Evolutionary conservation across 2,888 invertebrate species (phyloP).

Genomic region (Globia sparganii): DNA sequence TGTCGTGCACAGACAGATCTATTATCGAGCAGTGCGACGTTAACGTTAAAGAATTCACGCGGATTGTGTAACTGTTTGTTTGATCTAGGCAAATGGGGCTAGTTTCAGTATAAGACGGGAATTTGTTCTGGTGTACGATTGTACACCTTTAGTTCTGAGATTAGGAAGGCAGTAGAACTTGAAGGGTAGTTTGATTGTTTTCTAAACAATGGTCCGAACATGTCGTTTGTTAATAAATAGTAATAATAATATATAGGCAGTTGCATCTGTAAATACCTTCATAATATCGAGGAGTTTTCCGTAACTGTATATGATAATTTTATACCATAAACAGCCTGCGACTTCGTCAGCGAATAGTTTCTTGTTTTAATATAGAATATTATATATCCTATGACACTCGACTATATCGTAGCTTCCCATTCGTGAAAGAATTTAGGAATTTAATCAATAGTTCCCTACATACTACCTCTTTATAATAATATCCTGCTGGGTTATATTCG

Average conservation of each 20-base stretch:
- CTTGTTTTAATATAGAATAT: too few species aligned
- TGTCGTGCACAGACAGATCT: conserved; percentile 40
- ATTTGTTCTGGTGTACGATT: not conserved
- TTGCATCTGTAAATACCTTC: too few species aligned
- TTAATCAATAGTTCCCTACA: too few species aligned
- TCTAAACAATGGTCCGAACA: not conserved
- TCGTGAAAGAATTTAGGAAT: too few species aligned
- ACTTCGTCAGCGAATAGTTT: not conserved
- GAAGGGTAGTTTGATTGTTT: not conserved
- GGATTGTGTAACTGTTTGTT: conserved; percentile 15
- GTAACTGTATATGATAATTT: not conserved
- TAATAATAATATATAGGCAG: too few species aligned
- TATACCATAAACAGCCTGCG: too few species aligned
- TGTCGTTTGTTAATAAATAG: not conserved
- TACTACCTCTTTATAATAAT: not conserved
- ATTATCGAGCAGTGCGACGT: conserved; percentile 31
- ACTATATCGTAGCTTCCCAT: not conserved
- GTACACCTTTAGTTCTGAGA: not conserved
- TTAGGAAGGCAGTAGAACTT: not conserved
- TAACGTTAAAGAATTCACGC: conserved; percentile 48
- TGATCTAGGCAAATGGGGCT: conserved; percentile 8
- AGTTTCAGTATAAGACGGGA: not conserved
- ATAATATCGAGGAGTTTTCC: not conserved
- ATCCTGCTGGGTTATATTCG: not conserved
- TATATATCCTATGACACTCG: not conserved